Conservation (phyloP, 2,888 invertebrate genomes). For the Pardosa pseudoannulata region DNA sequence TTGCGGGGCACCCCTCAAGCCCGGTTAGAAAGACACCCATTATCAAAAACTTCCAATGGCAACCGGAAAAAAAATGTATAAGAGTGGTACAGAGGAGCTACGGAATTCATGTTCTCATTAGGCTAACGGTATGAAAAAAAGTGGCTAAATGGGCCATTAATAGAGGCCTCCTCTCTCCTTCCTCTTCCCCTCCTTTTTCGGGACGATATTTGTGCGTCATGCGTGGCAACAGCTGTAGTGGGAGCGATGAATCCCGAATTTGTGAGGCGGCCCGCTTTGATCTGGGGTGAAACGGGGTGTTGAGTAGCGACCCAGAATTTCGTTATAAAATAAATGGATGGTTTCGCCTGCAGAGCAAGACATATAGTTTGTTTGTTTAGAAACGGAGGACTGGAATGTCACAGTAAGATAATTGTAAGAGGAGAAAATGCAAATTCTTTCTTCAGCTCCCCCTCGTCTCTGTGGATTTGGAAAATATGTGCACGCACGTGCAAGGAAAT, state of each 20-base stretch:
- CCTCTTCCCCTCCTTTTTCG: conserved; percentile 7
- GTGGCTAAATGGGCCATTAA: conserved; percentile 57
- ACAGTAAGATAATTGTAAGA: no score
- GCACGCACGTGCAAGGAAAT: no score
- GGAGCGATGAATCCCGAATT: conserved; percentile 9
- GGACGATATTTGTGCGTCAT: conserved; percentile 16
- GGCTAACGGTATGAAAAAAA: conserved; percentile 31
- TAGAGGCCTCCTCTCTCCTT: no score
- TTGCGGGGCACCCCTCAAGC: conserved; percentile 6
- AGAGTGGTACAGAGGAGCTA: conserved; percentile 19
- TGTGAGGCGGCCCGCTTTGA: conserved; percentile 42
- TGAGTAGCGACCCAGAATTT: neutral
- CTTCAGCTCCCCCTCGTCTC: no score
- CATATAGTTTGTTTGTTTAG: conserved; percentile 11
- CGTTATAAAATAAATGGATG: neutral
- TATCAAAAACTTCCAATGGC: conserved; percentile 41
- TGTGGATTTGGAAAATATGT: no score
- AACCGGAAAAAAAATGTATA: conserved; percentile 12
- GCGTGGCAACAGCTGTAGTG: conserved; percentile 28
- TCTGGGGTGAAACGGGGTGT: neutral
- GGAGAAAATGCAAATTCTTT: no score
- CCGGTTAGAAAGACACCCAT: conserved; percentile 43
- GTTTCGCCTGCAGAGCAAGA: neutral
- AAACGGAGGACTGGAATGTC: neutral
- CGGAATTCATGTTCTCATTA: conserved; percentile 51